Evolutionary conservation across 2,888 invertebrate species (phyloP), one percentile per base, ranked within the genome.

Genomic region (Eledona agricola): DNA sequence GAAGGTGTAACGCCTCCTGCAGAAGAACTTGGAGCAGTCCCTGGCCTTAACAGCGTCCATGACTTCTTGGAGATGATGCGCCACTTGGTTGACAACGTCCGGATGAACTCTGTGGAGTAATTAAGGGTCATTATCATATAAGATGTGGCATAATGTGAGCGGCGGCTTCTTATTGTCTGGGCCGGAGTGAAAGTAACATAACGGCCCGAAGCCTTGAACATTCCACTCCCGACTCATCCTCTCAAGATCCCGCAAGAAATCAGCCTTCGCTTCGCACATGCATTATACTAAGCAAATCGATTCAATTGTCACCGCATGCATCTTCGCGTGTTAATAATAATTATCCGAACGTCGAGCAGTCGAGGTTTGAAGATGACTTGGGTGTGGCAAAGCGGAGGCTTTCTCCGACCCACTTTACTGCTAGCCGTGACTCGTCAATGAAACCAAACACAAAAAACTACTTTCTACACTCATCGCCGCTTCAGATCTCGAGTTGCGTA

Each of bases 21-120:
- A 88, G 47, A 73, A 72, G 77, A 88, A 89, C 64, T 81, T 77
- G 28, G 80, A 78, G 75, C 89, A 89, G 74, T 87, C 84, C 76
- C 85, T 82, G 70, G 80, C 80, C 60, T 85, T 81, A 62, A 88
- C 85, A 52, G 88, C 88, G 5, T 83, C 81, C 85, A 88, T 88
- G 38, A 89, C 88, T 74, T 88, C 87, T 32, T 85, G 82, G 51
- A 89, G 81, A 71, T 89, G 88, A 63, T 81, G 79, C 5, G 86
- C 83, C 58, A 88, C 85, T 17, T 80, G 78, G 4, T 78, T 74
- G 10, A 78, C 80, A 64, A 81, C 79, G 66, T 73, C 82, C 67
- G 79, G 83, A 77, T 80, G 85, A 56, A 87, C 82, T 75, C 88
- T 88, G 80, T n/a, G n/a, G n/a, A n/a, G n/a, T n/a, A n/a, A n/a